Conservation (phyloP, 2,888 invertebrate species). For the Parnassius smintheus region DNA sequence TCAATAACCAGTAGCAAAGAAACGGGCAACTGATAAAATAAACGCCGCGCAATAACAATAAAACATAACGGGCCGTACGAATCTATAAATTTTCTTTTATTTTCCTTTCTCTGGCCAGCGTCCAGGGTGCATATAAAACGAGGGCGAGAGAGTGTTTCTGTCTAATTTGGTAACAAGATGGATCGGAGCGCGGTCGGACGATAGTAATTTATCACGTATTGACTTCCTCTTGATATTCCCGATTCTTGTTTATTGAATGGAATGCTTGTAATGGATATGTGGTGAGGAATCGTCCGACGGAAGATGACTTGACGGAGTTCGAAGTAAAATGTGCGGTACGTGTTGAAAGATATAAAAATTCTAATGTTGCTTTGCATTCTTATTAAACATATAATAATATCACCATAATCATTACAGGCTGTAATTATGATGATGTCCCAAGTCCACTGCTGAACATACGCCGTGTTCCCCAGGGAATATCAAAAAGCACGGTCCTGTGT, state of each 20-base stretch:
- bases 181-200: constrained; percentile 45
- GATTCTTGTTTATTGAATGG: constrained; percentile 48
- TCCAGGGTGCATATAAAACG: constrained; percentile 61
- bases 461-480: too few relatives aligned
- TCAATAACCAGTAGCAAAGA: constrained; percentile 51
- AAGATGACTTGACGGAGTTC: constrained; percentile 3
- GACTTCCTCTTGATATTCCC: constrained; percentile 43
- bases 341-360: neutral
- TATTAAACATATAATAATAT: too few relatives aligned
- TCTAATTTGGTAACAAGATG: constrained; percentile 64
- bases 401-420: too few relatives aligned
- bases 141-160: constrained; percentile 34
- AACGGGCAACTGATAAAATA: constrained; percentile 57
- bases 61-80: constrained; percentile 60
- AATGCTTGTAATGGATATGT: constrained; percentile 28
- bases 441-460: too few relatives aligned
- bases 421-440: too few relatives aligned
- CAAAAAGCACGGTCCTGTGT: too few relatives aligned
- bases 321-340: neutral
- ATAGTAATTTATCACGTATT: constrained; percentile 62
- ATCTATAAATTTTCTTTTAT: constrained; percentile 61
- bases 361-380: too few relatives aligned
- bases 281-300: constrained; percentile 11
- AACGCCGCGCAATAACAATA: constrained; percentile 67
- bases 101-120: constrained; percentile 50